Conservation (phyloP, 2,797 vertebrate species). For the Crenichthys baileyi region DNA sequence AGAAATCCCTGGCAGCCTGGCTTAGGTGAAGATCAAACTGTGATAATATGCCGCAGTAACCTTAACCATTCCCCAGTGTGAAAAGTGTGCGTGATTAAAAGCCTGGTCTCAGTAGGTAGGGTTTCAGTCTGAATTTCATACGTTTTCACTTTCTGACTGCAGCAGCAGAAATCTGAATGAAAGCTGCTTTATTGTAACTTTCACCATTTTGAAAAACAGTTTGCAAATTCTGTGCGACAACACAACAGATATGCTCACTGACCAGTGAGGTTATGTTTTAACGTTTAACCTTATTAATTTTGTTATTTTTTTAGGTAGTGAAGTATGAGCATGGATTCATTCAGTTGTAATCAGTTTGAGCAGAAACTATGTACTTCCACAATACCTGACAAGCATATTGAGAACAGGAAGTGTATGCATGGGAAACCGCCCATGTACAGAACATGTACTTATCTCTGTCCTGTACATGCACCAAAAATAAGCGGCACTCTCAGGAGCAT, state of each 20-base stretch:
- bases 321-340: neutral
- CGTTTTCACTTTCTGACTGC: no score
- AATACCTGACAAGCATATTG: neutral
- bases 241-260: neutral
- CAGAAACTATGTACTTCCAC: neutral
- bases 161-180: no score
- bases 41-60: no score
- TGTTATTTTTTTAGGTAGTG: neutral
- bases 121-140: no score
- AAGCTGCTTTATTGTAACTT: no score
- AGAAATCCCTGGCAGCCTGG: no score
- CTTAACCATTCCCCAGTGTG: no score
- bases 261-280: neutral
- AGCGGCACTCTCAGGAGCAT: constrained; percentile 2
- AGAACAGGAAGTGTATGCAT: neutral
- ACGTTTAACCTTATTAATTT: neutral
- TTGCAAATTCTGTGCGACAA: no score
- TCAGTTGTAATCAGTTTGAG: neutral
- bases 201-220: no score
- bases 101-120: no score
- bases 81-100: no score
- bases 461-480: neutral
- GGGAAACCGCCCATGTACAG: neutral
- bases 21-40: no score
- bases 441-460: neutral